phyloP scores from a whole-genome alignment of 2,797 vertebrate species.

The Acanthopagrus latus region DNA sequence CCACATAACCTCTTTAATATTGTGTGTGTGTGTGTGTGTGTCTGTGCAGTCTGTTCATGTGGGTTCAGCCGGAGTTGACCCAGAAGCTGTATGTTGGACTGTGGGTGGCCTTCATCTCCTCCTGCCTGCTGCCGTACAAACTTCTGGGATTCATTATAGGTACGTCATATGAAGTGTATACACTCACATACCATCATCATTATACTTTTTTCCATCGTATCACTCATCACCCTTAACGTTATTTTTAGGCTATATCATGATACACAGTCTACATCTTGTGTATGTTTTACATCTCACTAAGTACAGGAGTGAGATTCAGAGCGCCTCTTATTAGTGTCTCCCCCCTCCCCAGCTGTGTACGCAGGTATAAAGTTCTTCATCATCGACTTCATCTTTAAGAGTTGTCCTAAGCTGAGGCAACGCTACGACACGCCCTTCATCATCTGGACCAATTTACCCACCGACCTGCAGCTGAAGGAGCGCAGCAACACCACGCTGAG shows the following conservation, averaged over 20 bases:
- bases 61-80: conserved; percentile 96
- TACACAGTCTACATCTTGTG: too few species aligned
- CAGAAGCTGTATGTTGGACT: conserved; percentile 94
- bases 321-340: background rate
- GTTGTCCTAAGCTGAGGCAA: conserved; percentile 92
- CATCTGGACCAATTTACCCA: conserved; percentile 93
- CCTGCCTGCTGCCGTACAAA: conserved; percentile 95
- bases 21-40: conserved; percentile 26
- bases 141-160: conserved; percentile 93
- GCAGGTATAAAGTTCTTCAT: conserved; percentile 98
- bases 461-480: conserved; percentile 97
- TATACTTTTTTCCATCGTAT: background rate
- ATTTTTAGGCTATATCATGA: too few species aligned
- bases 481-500: conserved; percentile 84
- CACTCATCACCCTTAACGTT: too few species aligned
- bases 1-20: background rate
- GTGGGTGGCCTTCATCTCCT: conserved; percentile 93
- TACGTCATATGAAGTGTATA: conserved; percentile 66
- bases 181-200: background rate
- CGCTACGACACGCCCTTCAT: conserved; percentile 96
- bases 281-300: too few species aligned
- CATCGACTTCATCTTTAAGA: conserved; percentile 96
- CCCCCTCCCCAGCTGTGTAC: conserved; percentile 87
- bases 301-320: too few species aligned
- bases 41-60: conserved; percentile 93